Conservation (phyloP, 2,797 vertebrate genomes). For the Bradypodion pumilum region DNA sequence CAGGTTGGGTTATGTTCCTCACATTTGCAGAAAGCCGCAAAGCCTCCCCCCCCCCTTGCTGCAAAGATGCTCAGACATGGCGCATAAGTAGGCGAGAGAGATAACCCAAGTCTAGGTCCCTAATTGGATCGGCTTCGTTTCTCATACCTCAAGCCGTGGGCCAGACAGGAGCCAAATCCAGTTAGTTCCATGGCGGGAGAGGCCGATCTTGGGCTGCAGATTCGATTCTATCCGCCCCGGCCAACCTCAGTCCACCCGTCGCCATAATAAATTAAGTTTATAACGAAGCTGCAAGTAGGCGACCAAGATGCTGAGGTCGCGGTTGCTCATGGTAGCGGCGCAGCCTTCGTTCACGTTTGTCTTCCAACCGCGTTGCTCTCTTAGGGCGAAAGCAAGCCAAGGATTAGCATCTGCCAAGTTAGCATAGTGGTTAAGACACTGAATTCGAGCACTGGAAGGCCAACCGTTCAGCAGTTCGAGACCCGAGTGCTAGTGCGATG, state of each 20-base stretch:
- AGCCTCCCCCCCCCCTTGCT: neutral
- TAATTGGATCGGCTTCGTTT: conserved; percentile 66
- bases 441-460: too few species aligned
- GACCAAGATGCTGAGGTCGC: neutral
- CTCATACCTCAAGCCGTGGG: conserved; percentile 49
- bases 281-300: neutral
- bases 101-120: conserved; percentile 60
- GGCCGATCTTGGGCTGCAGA: neutral
- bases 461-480: too few species aligned
- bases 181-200: conserved; percentile 44
- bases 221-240: neutral
- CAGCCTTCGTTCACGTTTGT: neutral
- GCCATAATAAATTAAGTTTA: conserved; percentile 15
- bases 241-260: neutral
- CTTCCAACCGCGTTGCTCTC: neutral
- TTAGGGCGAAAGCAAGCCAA: neutral
- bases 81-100: conserved; percentile 52
- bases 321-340: neutral
- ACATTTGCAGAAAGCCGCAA: conserved; percentile 15
- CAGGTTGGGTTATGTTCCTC: conserved; percentile 38
- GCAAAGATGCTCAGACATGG: conserved; percentile 51
- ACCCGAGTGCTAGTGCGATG: too few species aligned
- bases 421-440: too few species aligned
- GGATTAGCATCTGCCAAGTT: neutral
- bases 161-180: conserved; percentile 61